These are phyloP conservation scores for Atta cephalotes DNA, from an alignment of 1,140 invertebrate genomes.

Conservation along the genomic window DNA sequence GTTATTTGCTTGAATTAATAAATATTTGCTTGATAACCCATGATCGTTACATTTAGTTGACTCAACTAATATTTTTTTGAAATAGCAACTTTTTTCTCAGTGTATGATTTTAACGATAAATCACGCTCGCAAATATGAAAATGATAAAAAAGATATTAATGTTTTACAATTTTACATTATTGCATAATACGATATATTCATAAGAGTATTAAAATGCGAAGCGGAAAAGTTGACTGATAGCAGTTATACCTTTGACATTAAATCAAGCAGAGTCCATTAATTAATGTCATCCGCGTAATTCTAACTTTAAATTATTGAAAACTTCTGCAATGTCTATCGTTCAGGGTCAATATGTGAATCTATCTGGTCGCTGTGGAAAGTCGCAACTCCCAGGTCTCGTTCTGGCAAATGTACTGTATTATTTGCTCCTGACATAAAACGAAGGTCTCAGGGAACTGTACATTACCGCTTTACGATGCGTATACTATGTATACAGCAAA, in stretches of 20 bases:
- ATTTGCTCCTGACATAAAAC: constrained; percentile 51
- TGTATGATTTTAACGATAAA: neutral
- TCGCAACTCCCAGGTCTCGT: constrained; percentile 26
- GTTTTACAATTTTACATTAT: constrained; percentile 12
- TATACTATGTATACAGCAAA: neutral
- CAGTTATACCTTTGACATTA: neutral
- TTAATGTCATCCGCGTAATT: constrained; percentile 24
- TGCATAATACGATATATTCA: neutral
- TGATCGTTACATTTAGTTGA: no score
- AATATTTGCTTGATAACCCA: no score
- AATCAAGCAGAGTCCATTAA: constrained; percentile 17
- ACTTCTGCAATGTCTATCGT: neutral
- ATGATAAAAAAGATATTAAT: neutral
- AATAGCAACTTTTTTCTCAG: no score
- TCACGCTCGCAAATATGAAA: neutral
- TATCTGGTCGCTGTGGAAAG: neutral
- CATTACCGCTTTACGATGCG: constrained; percentile 20
- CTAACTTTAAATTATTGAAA: constrained; percentile 22
- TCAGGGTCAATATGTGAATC: neutral
- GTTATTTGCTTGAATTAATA: no score
- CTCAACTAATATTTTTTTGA: no score
- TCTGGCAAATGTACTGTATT: constrained; percentile 39
- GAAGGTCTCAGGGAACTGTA: constrained; percentile 13
- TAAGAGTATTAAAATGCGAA: neutral
- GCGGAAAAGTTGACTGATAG: constrained; percentile 1